phyloP scores from a whole-genome alignment of 2,888 invertebrate genomes.

The Monoplex corrugatus region DNA sequence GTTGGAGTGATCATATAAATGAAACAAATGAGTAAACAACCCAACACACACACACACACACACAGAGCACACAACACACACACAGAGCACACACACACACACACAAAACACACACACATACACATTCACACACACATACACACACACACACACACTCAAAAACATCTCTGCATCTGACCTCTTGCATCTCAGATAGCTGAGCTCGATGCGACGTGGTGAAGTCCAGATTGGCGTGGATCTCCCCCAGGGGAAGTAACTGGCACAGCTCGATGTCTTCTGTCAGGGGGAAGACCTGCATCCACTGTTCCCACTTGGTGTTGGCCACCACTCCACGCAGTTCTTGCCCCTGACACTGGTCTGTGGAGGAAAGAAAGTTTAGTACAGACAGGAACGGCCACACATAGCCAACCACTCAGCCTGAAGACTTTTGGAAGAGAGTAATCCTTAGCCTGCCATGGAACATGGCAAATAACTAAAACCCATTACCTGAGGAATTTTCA shows the following conservation, averaged over 20 bases:
- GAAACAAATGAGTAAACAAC: no score
- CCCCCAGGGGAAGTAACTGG: constrained; percentile 75
- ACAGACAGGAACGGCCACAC: background rate
- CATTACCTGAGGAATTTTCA: no score
- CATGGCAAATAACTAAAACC: no score
- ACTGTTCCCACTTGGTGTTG: constrained; percentile 59
- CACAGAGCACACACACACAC: background rate
- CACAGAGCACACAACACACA: constrained; percentile 11
- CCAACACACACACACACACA: background rate
- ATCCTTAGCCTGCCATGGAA: no score
- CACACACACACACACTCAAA: background rate
- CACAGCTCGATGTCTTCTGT: constrained; percentile 78
- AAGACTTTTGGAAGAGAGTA: no score
- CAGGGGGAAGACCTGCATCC: constrained; percentile 75
- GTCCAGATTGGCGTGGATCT: constrained; percentile 71
- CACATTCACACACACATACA: background rate
- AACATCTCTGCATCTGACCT: constrained; percentile 65
- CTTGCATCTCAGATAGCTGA: constrained; percentile 73
- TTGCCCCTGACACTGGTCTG: constrained; percentile 10
- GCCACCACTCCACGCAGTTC: constrained; percentile 63
- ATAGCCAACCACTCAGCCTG: background rate
- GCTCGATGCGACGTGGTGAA: constrained; percentile 69
- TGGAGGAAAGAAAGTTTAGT: background rate
- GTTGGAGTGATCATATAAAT: no score
- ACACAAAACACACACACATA: background rate